Evolutionary conservation across 2,888 invertebrate species (phyloP).

Genomic region (Diaphora mendica): DNA sequence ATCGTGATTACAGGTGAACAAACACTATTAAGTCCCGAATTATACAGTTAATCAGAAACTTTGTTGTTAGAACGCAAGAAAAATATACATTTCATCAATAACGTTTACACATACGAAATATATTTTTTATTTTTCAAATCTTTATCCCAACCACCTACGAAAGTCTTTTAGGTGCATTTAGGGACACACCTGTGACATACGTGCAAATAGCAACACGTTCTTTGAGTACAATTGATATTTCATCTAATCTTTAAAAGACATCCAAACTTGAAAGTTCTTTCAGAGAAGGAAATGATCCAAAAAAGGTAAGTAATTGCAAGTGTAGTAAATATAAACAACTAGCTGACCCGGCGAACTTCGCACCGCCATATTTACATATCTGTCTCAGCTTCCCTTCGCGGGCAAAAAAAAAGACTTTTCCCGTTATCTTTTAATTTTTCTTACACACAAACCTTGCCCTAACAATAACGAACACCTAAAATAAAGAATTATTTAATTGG

Average conservation of each 20-base stretch:
- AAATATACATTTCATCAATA: neutral
- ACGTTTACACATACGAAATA: neutral
- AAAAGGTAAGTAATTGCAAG: too few species aligned
- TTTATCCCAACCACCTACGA: neutral
- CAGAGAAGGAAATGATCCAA: neutral
- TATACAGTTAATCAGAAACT: neutral
- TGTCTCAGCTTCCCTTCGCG: too few species aligned
- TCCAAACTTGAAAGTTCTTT: neutral
- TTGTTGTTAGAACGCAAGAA: neutral
- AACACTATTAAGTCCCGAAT: neutral
- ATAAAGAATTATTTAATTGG: too few species aligned
- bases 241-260: neutral
- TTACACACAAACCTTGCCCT: too few species aligned
- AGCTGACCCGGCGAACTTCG: too few species aligned
- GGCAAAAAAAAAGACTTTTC: too few species aligned
- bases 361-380: too few species aligned
- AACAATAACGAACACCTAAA: too few species aligned
- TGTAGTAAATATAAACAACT: neutral
- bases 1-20: neutral
- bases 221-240: neutral
- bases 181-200: too few species aligned
- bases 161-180: too few species aligned
- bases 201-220: neutral
- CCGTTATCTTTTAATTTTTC: too few species aligned
- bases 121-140: neutral